Conservation (phyloP, 1,140 invertebrate species). For the Grapholita molesta region DNA sequence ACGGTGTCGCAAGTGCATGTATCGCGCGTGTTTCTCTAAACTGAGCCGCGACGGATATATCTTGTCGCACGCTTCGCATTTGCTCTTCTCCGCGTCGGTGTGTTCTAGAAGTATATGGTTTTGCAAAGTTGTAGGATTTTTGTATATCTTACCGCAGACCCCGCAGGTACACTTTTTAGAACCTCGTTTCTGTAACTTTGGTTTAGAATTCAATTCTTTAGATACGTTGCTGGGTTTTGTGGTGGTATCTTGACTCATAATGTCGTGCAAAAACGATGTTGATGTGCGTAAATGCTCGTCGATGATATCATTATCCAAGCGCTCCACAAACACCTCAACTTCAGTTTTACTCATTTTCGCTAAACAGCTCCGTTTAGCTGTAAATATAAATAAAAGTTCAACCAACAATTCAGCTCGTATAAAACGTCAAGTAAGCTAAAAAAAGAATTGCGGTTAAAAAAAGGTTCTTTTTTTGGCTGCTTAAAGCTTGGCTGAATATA, state of each 20-base stretch:
- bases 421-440: conserved; percentile 16
- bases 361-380: background rate
- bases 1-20: conserved; percentile 49
- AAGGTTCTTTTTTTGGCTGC: background rate
- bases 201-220: background rate
- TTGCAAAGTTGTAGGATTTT: conserved; percentile 41
- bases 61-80: conserved; percentile 42
- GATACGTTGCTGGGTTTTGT: too few species aligned
- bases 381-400: background rate
- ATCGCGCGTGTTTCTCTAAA: conserved; percentile 52
- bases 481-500: too few species aligned
- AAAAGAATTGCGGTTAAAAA: conserved; percentile 17
- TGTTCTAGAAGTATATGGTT: conserved; percentile 45
- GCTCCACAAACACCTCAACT: conserved; percentile 46
- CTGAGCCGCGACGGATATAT: conserved; percentile 50
- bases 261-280: conserved; percentile 47
- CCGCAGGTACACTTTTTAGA: conserved; percentile 31
- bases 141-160: conserved; percentile 51
- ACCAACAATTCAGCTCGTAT: background rate
- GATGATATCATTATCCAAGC: conserved; percentile 44
- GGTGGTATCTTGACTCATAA: conserved; percentile 37
- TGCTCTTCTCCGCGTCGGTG: conserved; percentile 25
- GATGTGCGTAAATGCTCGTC: conserved; percentile 49
- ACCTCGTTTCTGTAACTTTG: background rate
- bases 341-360: conserved; percentile 27